These are phyloP conservation scores for Stomatorhinus walkeri DNA, from an alignment of 2,797 vertebrate genomes.

Conservation along the genomic window DNA sequence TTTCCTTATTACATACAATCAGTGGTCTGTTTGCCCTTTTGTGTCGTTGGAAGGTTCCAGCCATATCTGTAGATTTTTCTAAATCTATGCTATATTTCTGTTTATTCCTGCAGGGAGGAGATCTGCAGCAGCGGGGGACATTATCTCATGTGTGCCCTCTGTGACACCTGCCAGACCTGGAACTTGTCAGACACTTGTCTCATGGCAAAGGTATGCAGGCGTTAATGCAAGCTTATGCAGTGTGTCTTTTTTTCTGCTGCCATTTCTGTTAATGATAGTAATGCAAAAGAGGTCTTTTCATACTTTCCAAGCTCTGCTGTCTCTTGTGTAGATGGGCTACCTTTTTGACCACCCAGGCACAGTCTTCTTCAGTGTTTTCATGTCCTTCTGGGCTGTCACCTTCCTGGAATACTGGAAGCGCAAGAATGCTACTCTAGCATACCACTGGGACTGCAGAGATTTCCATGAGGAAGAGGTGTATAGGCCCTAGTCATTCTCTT, in stretches of 20 bases:
- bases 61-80: background rate
- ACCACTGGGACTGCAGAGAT: slow-evolving; percentile 73
- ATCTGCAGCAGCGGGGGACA: slow-evolving; percentile 56
- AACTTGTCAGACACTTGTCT: slow-evolving; percentile 73
- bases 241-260: background rate
- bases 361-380: slow-evolving; percentile 72
- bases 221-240: background rate
- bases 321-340: slow-evolving; percentile 57
- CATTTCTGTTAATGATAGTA: background rate
- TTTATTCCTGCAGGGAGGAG: slow-evolving; percentile 56
- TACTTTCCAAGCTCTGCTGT: background rate
- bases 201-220: slow-evolving; percentile 65
- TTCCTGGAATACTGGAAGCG: slow-evolving; percentile 74
- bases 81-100: background rate
- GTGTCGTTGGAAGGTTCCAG: background rate
- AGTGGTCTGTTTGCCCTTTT: background rate
- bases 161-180: slow-evolving; percentile 65
- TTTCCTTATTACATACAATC: background rate
- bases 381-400: slow-evolving; percentile 73
- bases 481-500: background rate
- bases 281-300: background rate
- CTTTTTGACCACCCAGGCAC: slow-evolving; percentile 70
- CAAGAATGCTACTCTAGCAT: slow-evolving; percentile 66
- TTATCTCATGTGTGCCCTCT: slow-evolving; percentile 71
- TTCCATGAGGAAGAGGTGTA: slow-evolving; percentile 69